phyloP scores from a whole-genome alignment of 2,888 invertebrate species.

The Acronicta alni region DNA sequence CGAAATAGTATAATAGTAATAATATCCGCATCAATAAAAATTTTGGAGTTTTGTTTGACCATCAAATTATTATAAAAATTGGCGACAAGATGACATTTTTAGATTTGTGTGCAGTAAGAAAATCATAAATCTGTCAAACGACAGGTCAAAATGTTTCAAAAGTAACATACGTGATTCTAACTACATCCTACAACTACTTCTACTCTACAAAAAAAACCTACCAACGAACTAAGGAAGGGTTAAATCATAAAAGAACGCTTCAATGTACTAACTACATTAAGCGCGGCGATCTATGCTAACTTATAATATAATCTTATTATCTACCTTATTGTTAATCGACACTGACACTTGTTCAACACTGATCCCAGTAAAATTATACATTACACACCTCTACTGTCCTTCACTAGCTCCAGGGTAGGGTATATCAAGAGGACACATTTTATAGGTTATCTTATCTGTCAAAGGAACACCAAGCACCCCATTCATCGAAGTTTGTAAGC shows the following conservation, averaged over 20 bases:
- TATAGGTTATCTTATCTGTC: constrained; percentile 61
- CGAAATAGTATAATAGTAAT: too few species aligned
- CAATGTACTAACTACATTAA: constrained; percentile 44
- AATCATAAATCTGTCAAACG: constrained; percentile 29
- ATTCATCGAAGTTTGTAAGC: constrained; percentile 60
- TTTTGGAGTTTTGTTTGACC: background rate
- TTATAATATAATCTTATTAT: constrained; percentile 9
- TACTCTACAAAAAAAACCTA: constrained; percentile 43
- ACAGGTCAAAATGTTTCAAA: constrained; percentile 36
- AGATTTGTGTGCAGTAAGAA: constrained; percentile 18
- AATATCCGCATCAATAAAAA: too few species aligned
- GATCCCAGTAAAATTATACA: constrained; percentile 28
- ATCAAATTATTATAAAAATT: background rate
- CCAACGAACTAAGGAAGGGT: constrained; percentile 41
- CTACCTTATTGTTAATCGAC: constrained; percentile 27
- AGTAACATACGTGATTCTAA: constrained; percentile 28
- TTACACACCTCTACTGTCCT: constrained; percentile 60
- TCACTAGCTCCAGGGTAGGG: constrained; percentile 63
- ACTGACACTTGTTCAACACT: constrained; percentile 36
- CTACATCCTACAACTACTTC: constrained; percentile 40
- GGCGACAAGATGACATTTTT: constrained; percentile 20
- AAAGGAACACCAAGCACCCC: constrained; percentile 66
- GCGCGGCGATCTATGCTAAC: constrained; percentile 13
- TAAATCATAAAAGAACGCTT: constrained; percentile 41
- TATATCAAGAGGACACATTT: constrained; percentile 40